Percentiles rank a stretch among this genome's conserved stretches.
Evolutionary conservation across 2,113 vertebrate genomes (phyloP).

Genomic region (Deroptyus accipitrinus): DNA sequence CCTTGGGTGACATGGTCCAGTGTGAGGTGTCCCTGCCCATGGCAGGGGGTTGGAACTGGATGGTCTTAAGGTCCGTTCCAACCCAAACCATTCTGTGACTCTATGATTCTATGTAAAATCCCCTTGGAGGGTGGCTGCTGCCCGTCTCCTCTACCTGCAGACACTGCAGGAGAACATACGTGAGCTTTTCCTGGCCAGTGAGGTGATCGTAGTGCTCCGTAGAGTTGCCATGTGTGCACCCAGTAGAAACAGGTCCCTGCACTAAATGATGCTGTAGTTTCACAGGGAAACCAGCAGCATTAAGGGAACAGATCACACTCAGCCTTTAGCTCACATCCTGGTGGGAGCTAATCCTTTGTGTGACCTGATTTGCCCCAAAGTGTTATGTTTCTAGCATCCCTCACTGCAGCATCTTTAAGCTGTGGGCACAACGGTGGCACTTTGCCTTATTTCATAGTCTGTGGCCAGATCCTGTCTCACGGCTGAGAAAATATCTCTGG

Average conservation of each 20-base stretch:
- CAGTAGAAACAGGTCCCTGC: background rate
- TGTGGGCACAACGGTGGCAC: background rate
- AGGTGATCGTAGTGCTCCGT: background rate
- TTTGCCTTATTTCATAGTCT: background rate
- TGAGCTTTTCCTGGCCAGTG: background rate
- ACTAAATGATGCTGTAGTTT: background rate
- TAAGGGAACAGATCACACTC: background rate
- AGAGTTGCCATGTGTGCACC: background rate
- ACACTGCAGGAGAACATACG: accelerated
- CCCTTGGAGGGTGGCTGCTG: background rate
- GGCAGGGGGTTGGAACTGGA: background rate
- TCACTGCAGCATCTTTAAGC: background rate
- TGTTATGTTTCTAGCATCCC: background rate
- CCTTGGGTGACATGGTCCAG: background rate
- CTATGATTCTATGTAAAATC: background rate
- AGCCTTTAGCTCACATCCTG: background rate
- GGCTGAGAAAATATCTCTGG: background rate
- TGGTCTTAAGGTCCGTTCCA: background rate
- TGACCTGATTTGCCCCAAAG: background rate
- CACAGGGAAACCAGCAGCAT: background rate
- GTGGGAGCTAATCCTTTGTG: background rate
- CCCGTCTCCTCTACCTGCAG: background rate
- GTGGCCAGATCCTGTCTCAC: background rate
- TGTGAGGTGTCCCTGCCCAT: background rate
- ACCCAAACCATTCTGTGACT: background rate